phyloP scores from a whole-genome alignment of 2,888 invertebrate genomes.

The Cartodere bifasciata region DNA sequence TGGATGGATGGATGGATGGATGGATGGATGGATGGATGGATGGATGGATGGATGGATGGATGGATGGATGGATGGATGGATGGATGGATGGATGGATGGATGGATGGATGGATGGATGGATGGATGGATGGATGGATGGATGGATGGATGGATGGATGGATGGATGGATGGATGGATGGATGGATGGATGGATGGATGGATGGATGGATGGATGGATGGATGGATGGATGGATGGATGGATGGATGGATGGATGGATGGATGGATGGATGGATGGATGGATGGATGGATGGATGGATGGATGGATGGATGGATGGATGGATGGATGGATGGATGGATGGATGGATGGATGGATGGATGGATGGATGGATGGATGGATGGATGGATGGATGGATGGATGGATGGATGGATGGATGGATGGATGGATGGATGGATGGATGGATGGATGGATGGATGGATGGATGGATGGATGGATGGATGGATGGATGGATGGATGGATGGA shows the following conservation, averaged over 20 bases:
- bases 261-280: conserved; percentile 8
- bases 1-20: conserved; percentile 8
- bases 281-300: conserved; percentile 8
- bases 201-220: conserved; percentile 8
- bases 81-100: conserved; percentile 8
- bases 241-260: conserved; percentile 8
- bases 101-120: conserved; percentile 8
- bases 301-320: conserved; percentile 6
- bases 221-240: conserved; percentile 7
- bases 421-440: conserved; percentile 8
- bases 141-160: conserved; percentile 8
- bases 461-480: conserved; percentile 7
- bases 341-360: conserved; percentile 8
- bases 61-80: conserved; percentile 4
- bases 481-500: conserved; percentile 8
- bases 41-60: conserved; percentile 8
- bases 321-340: conserved; percentile 6
- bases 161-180: conserved; percentile 8
- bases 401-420: conserved; percentile 8
- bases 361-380: conserved; percentile 8
- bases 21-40: conserved; percentile 8
- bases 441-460: conserved; percentile 8
- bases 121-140: conserved; percentile 8
- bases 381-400: conserved; percentile 8
- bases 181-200: conserved; percentile 8